Evolutionary conservation across 2,797 vertebrate genomes (phyloP).

Genomic region (Enteromius trimaculatus): DNA sequence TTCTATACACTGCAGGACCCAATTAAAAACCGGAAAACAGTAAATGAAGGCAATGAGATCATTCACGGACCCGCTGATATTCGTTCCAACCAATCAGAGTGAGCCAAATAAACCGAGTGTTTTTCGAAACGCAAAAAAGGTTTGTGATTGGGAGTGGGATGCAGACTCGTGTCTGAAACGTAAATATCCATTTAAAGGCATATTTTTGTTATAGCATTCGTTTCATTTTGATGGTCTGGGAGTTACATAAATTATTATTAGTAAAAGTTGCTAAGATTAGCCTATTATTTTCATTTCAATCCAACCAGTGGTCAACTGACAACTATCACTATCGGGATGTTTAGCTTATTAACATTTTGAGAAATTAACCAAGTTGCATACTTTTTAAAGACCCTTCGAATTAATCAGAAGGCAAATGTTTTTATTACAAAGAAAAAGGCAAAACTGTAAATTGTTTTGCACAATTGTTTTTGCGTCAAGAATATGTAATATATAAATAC

Average conservation of each 20-base stretch:
- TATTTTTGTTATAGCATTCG: slow-evolving; percentile 17
- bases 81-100: slow-evolving; percentile 48
- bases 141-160: background rate
- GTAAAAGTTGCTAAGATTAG: slow-evolving; percentile 1
- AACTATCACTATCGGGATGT: background rate
- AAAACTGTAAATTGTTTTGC: background rate
- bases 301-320: background rate
- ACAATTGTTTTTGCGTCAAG: background rate
- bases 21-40: slow-evolving; percentile 57
- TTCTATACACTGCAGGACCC: slow-evolving; percentile 48
- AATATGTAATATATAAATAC: background rate
- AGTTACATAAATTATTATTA: background rate
- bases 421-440: background rate
- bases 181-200: slow-evolving; percentile 15
- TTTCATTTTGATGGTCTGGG: background rate
- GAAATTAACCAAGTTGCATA: too few species aligned
- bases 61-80: slow-evolving; percentile 39
- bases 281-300: background rate
- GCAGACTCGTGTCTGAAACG: background rate
- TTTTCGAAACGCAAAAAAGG: slow-evolving; percentile 40
- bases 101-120: slow-evolving; percentile 31
- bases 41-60: slow-evolving; percentile 57
- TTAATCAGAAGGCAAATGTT: background rate
- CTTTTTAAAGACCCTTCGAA: background rate
- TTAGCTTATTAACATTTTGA: background rate